Conservation (phyloP, 2,113 vertebrate species). For the Hemichromis elongatus region DNA sequence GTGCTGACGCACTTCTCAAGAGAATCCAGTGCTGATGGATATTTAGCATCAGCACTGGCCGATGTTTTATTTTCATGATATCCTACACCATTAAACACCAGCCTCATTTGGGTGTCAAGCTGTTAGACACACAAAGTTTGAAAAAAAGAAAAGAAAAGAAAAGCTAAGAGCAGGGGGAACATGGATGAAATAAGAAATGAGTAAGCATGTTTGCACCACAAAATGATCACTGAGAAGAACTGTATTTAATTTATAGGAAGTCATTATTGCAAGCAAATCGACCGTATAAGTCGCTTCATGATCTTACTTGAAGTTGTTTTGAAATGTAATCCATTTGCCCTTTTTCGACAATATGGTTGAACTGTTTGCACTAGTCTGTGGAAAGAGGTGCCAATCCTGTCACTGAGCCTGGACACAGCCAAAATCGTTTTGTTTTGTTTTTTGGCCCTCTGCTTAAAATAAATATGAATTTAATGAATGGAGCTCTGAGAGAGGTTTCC, state of each 20-base stretch:
- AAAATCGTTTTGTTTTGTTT: not conserved
- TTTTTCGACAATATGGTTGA: not conserved
- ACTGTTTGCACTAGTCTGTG: not conserved
- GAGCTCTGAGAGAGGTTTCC: not conserved
- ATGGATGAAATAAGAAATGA: not conserved
- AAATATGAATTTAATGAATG: not conserved
- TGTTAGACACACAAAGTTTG: not conserved
- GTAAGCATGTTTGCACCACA: not conserved
- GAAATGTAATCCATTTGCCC: not conserved
- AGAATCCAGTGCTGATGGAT: not conserved
- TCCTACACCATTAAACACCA: not conserved
- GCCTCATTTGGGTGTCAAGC: not conserved
- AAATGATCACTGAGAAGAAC: not conserved
- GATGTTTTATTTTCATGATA: not conserved
- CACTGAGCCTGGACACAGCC: not conserved
- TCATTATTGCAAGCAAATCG: not conserved
- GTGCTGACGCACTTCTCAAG: conserved; percentile 15
- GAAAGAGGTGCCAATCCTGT: not conserved
- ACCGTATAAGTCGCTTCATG: not conserved
- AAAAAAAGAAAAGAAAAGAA: not conserved
- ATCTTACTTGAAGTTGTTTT: not conserved
- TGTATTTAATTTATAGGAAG: not conserved
- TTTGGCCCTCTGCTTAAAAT: not conserved
- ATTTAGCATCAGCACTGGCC: not conserved
- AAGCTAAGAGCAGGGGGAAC: not conserved